Evolutionary conservation across 2,888 invertebrate genomes (phyloP), one percentile per base, ranked within the genome.

Genomic region (Apoda limacodes): DNA sequence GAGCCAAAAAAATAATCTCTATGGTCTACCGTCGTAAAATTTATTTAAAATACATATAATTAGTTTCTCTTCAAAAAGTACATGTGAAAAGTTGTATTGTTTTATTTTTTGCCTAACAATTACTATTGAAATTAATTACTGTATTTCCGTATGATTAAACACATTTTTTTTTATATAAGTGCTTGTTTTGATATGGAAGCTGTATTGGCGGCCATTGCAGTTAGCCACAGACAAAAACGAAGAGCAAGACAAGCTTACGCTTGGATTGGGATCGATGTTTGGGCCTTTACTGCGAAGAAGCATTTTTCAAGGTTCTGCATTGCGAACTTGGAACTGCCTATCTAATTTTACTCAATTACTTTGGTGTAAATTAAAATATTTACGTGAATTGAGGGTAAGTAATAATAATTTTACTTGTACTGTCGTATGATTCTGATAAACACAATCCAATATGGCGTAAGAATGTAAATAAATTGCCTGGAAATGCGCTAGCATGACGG

Each of bases 241-340:
- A 62, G 53, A 59, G 64, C 56, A 55, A 57, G 52, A 52, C 55
- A 58, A 57, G 61, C 59, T 55, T 58, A 62, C 59, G n/a, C 56
- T 67, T 49, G 63, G 64, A 81, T 75, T 83, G 82, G 84, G 85
- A 85, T 86, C 85, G 84, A 86, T 86, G 85, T 85, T 85, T 75
- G 84, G 84, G 72, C 83, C 84, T 76, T 76, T 85, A 72, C 64
- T 84, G 72, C 82, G 78, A 80, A 82, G 83, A 81, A 81, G 82
- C 70, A 74, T 85, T 71, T 75, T 87, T 81, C 85, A 85, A 82
- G 85, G 83, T 71, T 86, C 87, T 64, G 87, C 85, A 58, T 76
- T 83, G 53, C 83, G 84, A 71, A 87, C 87, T 83, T 87, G 86
- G 87, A 85, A 86, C 78, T 85, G 83, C 63, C 65, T 85, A 56